A percentile compares a stretch with the other conserved stretches of the same genome.
Evolutionary conservation across 2,797 vertebrate species (phyloP).

Genomic region (Chelon auratus): DNA sequence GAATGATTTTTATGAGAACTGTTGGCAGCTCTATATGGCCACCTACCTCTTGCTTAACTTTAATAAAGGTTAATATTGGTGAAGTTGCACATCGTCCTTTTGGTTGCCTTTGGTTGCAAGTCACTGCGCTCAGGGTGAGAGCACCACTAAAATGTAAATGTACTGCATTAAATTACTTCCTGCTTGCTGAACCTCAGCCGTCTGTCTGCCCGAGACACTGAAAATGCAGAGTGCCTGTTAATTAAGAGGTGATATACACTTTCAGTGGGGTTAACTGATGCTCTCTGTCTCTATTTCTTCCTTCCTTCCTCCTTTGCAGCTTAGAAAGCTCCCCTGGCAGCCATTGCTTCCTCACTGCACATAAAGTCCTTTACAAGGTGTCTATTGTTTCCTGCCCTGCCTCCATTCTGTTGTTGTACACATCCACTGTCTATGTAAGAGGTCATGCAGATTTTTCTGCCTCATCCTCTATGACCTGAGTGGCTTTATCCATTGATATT

Average conservation of each 20-base stretch:
- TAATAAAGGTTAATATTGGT: slow-evolving; percentile 16
- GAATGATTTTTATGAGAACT: not conserved
- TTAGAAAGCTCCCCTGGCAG: slow-evolving; percentile 63
- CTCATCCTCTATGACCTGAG: not conserved
- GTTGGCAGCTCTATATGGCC: not conserved
- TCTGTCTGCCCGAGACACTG: slow-evolving; percentile 34
- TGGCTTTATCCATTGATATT: not conserved
- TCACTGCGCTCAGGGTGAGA: slow-evolving; percentile 35
- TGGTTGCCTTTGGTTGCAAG: slow-evolving; percentile 7
- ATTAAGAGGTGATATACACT: slow-evolving; percentile 52
- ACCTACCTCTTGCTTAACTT: not conserved
- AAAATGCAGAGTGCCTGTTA: slow-evolving; percentile 54
- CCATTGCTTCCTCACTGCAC: slow-evolving; percentile 28
- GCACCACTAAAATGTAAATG: slow-evolving; percentile 53
- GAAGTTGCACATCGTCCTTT: slow-evolving; percentile 3
- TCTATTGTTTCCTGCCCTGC: slow-evolving; percentile 46
- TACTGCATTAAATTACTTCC: slow-evolving; percentile 51
- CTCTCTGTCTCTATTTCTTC: slow-evolving; percentile 19
- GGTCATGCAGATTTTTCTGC: not conserved
- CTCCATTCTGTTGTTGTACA: slow-evolving; percentile 18
- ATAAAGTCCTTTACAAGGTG: slow-evolving; percentile 27
- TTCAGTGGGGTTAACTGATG: slow-evolving; percentile 55
- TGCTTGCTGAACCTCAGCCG: slow-evolving; percentile 33
- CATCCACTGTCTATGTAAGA: not conserved
- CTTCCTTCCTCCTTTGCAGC: slow-evolving; percentile 18